A percentile compares a stretch with the other conserved stretches of the same genome.
These are phyloP conservation scores for Phalacrocorax aristotelis DNA, from an alignment of 2,113 vertebrate species.

Conservation along the genomic window DNA sequence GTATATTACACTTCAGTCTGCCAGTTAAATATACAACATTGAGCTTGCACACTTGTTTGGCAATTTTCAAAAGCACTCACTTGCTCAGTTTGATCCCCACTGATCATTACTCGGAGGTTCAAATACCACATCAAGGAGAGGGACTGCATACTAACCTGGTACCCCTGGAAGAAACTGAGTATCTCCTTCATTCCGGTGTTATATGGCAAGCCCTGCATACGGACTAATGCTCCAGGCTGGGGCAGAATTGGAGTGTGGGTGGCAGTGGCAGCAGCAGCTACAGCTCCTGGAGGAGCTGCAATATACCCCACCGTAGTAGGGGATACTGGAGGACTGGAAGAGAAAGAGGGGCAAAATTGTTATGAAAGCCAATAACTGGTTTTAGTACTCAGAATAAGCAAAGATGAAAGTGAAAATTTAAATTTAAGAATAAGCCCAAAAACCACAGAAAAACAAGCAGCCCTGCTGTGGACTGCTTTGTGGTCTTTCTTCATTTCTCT, in stretches of 20 bases:
- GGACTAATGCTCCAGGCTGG: slow-evolving; percentile 87
- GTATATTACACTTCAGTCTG: not conserved
- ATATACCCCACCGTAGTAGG: slow-evolving; percentile 92
- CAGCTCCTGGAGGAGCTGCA: slow-evolving; percentile 83
- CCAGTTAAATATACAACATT: not conserved
- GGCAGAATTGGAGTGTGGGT: slow-evolving; percentile 79
- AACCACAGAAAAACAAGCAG: not conserved
- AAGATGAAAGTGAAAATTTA: not conserved
- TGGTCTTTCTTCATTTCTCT: not conserved
- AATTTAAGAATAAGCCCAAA: not conserved
- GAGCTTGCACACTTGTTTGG: not conserved
- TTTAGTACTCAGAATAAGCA: not conserved
- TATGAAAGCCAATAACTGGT: not conserved
- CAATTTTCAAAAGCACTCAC: not conserved
- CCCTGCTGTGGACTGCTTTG: not conserved
- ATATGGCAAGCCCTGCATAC: slow-evolving; percentile 97
- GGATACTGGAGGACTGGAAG: slow-evolving; percentile 89
- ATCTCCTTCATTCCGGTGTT: slow-evolving; percentile 95
- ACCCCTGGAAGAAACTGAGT: slow-evolving; percentile 95
- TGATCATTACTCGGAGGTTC: not conserved
- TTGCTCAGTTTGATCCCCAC: not conserved
- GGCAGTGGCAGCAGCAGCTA: slow-evolving; percentile 84
- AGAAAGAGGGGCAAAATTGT: not conserved
- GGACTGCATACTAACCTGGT: slow-evolving; percentile 85
- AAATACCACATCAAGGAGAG: not conserved